phyloP scores from a whole-genome alignment of 2,888 invertebrate species.

The Hyposoter didymator region DNA sequence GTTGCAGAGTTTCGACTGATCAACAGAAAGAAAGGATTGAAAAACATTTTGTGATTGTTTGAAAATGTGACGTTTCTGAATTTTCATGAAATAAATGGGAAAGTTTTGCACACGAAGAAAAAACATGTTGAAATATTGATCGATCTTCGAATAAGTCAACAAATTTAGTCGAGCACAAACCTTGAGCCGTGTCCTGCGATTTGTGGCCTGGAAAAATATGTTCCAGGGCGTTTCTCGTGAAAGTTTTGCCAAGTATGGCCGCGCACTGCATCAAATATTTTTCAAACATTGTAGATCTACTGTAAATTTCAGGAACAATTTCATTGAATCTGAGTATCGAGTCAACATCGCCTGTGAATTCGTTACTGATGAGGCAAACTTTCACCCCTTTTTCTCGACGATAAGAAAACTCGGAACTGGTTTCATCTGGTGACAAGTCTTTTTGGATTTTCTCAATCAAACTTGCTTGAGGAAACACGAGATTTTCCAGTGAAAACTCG shows the following conservation, averaged over 20 bases:
- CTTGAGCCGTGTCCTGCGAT: slow-evolving; percentile 75
- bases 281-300: slow-evolving; percentile 86
- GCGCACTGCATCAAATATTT: slow-evolving; percentile 87
- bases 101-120: neutral
- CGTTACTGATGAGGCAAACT: slow-evolving; percentile 66
- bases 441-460: slow-evolving; percentile 68
- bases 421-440: slow-evolving; percentile 72
- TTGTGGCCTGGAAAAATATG: slow-evolving; percentile 86
- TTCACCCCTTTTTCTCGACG: slow-evolving; percentile 48
- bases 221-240: slow-evolving; percentile 86
- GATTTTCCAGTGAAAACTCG: slow-evolving; percentile 79
- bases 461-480: slow-evolving; percentile 84
- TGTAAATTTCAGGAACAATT: slow-evolving; percentile 71
- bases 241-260: slow-evolving; percentile 86
- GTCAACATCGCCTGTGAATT: slow-evolving; percentile 32
- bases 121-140: neutral
- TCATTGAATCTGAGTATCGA: slow-evolving; percentile 21
- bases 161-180: slow-evolving; percentile 35
- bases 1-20: too few relatives aligned
- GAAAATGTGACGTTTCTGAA: neutral
- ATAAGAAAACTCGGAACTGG: slow-evolving; percentile 69
- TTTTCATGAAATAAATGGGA: neutral
- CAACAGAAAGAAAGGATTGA: too few relatives aligned
- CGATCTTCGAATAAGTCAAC: slow-evolving; percentile 35
- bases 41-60: neutral